Percentiles rank a stretch among this genome's conserved stretches.
These are phyloP conservation scores for Reinhardtius hippoglossoides DNA, from an alignment of 2,113 vertebrate species.

Conservation along the genomic window DNA sequence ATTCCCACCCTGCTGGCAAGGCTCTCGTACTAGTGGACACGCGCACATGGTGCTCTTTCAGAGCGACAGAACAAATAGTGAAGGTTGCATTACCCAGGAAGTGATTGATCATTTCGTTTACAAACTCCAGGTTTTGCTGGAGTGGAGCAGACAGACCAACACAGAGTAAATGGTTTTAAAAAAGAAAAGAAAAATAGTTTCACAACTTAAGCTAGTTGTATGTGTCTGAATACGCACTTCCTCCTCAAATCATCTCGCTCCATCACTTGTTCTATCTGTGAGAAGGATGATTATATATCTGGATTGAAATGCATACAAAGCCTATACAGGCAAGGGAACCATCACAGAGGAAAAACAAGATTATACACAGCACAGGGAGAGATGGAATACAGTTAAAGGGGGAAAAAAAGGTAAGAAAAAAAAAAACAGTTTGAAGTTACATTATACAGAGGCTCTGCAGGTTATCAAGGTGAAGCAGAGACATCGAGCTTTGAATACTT, in stretches of 20 bases:
- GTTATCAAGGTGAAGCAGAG: slow-evolving; percentile 62
- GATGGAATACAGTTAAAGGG: slow-evolving; percentile 56
- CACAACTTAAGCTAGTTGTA: slow-evolving; percentile 45
- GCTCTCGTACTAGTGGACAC: slow-evolving; percentile 35
- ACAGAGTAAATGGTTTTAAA: slow-evolving; percentile 34
- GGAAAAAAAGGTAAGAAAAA: slow-evolving; percentile 16
- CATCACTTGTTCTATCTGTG: slow-evolving; percentile 88
- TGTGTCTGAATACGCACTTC: slow-evolving; percentile 30
- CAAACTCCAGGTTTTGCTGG: slow-evolving; percentile 56
- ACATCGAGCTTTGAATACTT: slow-evolving; percentile 41
- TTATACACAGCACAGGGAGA: slow-evolving; percentile 82
- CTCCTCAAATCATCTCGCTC: slow-evolving; percentile 60
- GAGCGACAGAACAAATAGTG: slow-evolving; percentile 47
- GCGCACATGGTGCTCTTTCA: slow-evolving; percentile 38
- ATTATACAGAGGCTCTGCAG: slow-evolving; percentile 68
- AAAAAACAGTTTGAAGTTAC: slow-evolving; percentile 48
- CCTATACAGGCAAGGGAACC: slow-evolving; percentile 90
- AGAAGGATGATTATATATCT: slow-evolving; percentile 91
- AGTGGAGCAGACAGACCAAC: slow-evolving; percentile 51
- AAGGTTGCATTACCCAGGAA: slow-evolving; percentile 55
- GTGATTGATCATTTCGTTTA: slow-evolving; percentile 51
- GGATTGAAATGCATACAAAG: slow-evolving; percentile 94
- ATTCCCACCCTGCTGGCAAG: slow-evolving; percentile 50
- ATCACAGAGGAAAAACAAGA: slow-evolving; percentile 89
- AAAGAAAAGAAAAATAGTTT: slow-evolving; percentile 10